Evolutionary conservation across 2,888 invertebrate species (phyloP), one percentile per base, ranked within the genome.

Genomic region (Bellardia bayeri): DNA sequence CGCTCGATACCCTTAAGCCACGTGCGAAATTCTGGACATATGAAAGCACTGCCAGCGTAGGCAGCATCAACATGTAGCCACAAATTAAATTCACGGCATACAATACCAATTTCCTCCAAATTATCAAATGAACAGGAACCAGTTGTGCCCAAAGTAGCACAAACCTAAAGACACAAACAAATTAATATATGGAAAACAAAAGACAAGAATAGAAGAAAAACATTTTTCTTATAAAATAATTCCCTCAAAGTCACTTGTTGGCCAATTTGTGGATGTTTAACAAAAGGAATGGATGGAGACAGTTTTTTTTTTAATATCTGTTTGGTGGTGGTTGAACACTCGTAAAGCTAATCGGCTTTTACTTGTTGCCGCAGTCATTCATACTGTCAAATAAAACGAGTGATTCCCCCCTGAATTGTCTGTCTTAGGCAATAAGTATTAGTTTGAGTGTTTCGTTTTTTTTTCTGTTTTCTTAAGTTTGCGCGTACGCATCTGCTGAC

Each of bases 51-150:
- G 11, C 99, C 99, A 0, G 99, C 99, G 91, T 99, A 99, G 0
- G 99, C 99, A 0, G 99, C 99, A 91, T 99, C 99, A 11, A 98
- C 97, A 91, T 99, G 99, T 66, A 99, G 95, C 99, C 99, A 99
- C 11, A 99, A 94, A 1, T 96, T 96, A 92, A 98, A 97, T 78
- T 96, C 95, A 86, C 95, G 95, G 91, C 98, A 96, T 0, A 96
- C 95, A 8, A 93, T 91, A 0, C 96, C 96, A 30, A 96, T 94
- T 93, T 94, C 94, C 51, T 96, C 95, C 9, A 99, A 94, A 92
- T 97, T 97, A 94, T 99, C 99, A 91, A 99, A 99, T 3, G 99
- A 97, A 92, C 99, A 99, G 23, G 98, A 97, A 0, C 99, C 99
- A 0, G 99, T 99, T 0, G 99, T 99, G 23, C 99, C 99, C 42